Evolutionary conservation across 2,797 vertebrate species (phyloP).

Genomic region (Loriculus beryllinus): DNA sequence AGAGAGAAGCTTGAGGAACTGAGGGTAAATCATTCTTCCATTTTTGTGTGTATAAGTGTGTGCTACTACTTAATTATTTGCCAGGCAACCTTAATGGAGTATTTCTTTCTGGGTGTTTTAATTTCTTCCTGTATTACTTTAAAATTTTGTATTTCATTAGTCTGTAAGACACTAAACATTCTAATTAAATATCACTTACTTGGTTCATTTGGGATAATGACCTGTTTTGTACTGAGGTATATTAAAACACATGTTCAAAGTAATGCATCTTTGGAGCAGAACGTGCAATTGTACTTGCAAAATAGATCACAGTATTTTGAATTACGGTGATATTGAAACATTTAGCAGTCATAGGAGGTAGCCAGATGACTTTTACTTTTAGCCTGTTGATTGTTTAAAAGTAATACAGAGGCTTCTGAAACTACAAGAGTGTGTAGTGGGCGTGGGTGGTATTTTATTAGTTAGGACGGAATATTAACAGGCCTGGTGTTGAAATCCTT

Average conservation of each 20-base stretch:
- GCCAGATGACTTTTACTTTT: neutral
- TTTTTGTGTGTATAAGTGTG: neutral
- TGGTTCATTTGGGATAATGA: neutral
- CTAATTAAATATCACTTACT: neutral
- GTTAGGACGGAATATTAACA: neutral
- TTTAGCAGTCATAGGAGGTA: neutral
- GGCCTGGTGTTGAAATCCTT: neutral
- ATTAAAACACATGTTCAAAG: neutral
- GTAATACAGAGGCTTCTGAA: neutral
- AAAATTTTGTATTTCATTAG: neutral
- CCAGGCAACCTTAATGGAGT: neutral
- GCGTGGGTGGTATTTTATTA: neutral
- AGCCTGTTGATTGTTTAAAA: neutral
- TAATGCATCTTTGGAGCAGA: neutral
- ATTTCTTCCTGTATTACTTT: neutral
- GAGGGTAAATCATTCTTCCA: constrained; percentile 76
- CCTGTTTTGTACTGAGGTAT: neutral
- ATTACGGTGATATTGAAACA: neutral
- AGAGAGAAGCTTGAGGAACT: constrained; percentile 96
- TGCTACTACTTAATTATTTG: neutral
- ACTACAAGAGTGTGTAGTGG: neutral
- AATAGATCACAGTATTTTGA: neutral
- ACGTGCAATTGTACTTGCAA: neutral
- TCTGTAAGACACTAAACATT: neutral
- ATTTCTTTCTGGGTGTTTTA: neutral